Evolutionary conservation across 2,113 vertebrate genomes (phyloP), one percentile per base, ranked within the genome.

Genomic region (Hippocampus barbouri): DNA sequence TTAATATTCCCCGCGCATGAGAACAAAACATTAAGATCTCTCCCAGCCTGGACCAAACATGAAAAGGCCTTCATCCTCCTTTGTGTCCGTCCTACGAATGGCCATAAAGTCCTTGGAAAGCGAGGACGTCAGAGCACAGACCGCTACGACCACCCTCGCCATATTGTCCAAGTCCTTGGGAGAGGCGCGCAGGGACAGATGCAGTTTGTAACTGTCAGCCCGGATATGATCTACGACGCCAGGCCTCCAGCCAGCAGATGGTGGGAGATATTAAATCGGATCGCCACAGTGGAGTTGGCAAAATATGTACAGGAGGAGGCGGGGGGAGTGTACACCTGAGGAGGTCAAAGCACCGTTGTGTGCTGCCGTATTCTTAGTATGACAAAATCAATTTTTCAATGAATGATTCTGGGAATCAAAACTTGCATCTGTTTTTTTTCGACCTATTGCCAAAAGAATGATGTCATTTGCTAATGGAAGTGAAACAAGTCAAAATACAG

Each of bases 161-260:
- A 88, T 91, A 88, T 86, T 89, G 90, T 76, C 74, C 63, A 75
- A 91, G 90, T 90, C 91, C 89, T 92, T 91, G 89, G 79, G 84
- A 89, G 88, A 87, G 75, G 85, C 84, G 66, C 75, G 73, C 80
- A 77, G 73, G 81, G 91, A 90, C 91, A 91, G 89, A 88, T 80
- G 86, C 89, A 90, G 89, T 92, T 91, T 91, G 89, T 91, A 88
- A 78, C 87, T 89, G 90, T 91, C 91, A 91, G 86, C 68, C 77
- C 67, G 70, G 78, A 78, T 85, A 86, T 91, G 90, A 92, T 91
- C 86, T 90, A 91, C 71, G 86, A 85, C 20, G 70, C 80, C 25
- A 79, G 91, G 89, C 89, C 79, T 87, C 71, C 83, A 83, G 89
- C 91, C 91, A 90, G 89, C 91, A 91, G 91, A 92, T 91, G 89